phyloP scores from a whole-genome alignment of 2,113 vertebrate species.

The Stomatorhinus ivindoensis region DNA sequence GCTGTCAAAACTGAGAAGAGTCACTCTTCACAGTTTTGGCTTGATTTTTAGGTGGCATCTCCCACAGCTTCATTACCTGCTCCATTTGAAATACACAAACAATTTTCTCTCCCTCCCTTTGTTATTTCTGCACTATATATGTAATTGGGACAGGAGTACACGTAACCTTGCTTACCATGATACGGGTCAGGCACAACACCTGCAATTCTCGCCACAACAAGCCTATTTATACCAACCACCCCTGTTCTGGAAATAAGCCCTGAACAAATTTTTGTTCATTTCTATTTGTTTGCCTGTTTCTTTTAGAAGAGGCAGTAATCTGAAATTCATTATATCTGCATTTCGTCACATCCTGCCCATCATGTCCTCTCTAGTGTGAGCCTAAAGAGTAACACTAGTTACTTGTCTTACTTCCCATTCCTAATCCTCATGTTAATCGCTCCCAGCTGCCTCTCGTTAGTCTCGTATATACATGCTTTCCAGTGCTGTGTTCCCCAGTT shows the following conservation, averaged over 20 bases:
- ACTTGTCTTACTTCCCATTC: background rate
- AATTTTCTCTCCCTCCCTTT: background rate
- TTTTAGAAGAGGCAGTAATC: background rate
- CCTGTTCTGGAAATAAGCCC: background rate
- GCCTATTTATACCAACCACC: background rate
- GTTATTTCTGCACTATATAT: background rate
- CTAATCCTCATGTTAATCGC: background rate
- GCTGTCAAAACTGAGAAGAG: background rate
- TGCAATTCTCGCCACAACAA: background rate
- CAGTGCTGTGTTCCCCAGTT: background rate
- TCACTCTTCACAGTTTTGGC: background rate
- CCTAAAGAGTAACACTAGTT: background rate
- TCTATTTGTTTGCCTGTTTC: background rate
- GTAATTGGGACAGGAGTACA: conserved; percentile 11
- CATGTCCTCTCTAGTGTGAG: background rate
- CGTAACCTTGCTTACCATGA: background rate
- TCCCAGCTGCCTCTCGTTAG: background rate
- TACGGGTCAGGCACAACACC: background rate
- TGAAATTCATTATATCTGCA: background rate
- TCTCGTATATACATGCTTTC: background rate
- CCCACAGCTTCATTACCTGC: background rate
- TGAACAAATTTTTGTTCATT: background rate
- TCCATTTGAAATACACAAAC: conserved; percentile 7
- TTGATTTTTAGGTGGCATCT: background rate
- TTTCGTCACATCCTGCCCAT: background rate